Evolutionary conservation across 2,113 vertebrate species (phyloP), one percentile per base, ranked within the genome.

Genomic region (Galbula dea): DNA sequence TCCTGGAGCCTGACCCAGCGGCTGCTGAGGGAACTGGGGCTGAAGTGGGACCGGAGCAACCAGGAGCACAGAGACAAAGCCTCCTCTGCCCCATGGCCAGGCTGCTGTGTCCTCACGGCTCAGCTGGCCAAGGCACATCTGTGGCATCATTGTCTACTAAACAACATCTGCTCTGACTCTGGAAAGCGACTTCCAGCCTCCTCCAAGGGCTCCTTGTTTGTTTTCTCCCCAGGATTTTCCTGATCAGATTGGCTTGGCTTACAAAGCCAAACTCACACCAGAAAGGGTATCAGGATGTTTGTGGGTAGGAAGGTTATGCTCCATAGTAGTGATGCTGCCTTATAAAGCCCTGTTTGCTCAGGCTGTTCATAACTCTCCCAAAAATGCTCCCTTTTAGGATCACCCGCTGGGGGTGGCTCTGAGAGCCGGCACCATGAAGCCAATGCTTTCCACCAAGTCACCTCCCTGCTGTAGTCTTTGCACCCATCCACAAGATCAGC

Each of bases 171-270:
- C 78, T 91, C 84, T 83, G 89, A 89, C 63, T 85, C 59, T 85
- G 75, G 63, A 83, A 89, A 94, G 74, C 0, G 2, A 87, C 84
- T 87, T 95, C 74, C 78, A 90, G 67, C 78, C 74, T 96, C 84
- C 71, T 90, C 78, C 71, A 2, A 0, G 15, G 67, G 51, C 39
- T 94, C 51, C 74, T 84, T 95, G 89, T 93, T 93, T 96, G 78
- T 89, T 88, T 94, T 89, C 94, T 94, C 95, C 84, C 71, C 59
- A 66, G 87, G 87, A 91, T 93, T 93, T 95, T 94, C 93, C 91
- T 87, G 75, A 94, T 92, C 91, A 82, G 84, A 86, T 94, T 55
- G 87, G 71, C 94, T 83, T 85, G 84, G 84, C 72, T 87, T 67
- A 83, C 78, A 92, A 94, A 94, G 84, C 63, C 79, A 52, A 94